Conservation (phyloP, 2,113 vertebrate genomes). For the Dolichotis patagonum region DNA sequence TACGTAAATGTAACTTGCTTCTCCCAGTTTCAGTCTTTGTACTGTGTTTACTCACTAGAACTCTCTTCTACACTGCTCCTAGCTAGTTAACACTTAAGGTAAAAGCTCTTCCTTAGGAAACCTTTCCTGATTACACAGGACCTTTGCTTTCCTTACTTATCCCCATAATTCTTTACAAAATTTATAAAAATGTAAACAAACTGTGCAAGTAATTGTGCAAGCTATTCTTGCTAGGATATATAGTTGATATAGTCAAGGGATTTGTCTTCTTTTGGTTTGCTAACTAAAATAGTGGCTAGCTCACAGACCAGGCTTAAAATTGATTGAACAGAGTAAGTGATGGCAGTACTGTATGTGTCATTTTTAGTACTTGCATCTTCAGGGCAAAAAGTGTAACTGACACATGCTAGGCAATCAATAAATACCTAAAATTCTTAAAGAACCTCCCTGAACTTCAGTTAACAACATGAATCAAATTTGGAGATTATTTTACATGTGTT, state of each 20-base stretch:
- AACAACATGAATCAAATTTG: background rate
- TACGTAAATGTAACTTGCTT: background rate
- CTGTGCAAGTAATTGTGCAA: background rate
- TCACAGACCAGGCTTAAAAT: background rate
- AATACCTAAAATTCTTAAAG: background rate
- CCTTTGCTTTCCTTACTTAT: background rate
- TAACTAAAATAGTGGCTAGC: background rate
- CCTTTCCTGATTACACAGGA: background rate
- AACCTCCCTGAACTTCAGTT: background rate
- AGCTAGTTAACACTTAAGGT: background rate
- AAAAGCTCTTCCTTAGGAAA: background rate
- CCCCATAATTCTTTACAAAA: background rate
- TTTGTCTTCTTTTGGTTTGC: background rate
- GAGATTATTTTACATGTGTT: constrained; percentile 25
- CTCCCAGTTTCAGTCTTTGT: background rate
- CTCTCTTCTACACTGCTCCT: background rate
- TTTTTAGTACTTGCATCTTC: background rate
- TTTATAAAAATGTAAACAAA: background rate
- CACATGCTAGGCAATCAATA: background rate
- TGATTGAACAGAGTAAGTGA: background rate
- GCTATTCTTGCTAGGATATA: background rate
- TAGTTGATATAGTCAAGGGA: background rate
- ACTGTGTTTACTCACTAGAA: background rate
- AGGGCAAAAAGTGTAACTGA: background rate
- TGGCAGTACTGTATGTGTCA: background rate